Evolutionary conservation across 2,113 vertebrate species (phyloP).

Genomic region (Chaenocephalus aceratus): DNA sequence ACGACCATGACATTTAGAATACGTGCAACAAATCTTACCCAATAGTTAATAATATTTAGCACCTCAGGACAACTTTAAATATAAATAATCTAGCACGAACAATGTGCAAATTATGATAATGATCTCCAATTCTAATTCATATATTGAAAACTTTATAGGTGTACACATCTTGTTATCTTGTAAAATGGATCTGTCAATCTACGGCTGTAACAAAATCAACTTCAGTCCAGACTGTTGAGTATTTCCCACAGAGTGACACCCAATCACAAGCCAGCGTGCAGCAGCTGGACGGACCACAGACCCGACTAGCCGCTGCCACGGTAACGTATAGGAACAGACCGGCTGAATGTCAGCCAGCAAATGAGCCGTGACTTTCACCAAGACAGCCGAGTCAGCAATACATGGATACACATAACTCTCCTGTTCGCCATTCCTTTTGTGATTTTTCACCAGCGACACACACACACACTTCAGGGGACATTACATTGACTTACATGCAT

Average conservation of each 20-base stretch:
- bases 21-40: not conserved
- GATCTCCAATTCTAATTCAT: not conserved
- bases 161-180: not conserved
- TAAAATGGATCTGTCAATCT: not conserved
- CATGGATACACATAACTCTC: constrained; percentile 57
- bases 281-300: constrained; percentile 16
- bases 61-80: not conserved
- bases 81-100: not conserved
- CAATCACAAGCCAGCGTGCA: constrained; percentile 18
- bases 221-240: not conserved
- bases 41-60: not conserved
- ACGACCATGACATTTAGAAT: not conserved
- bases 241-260: not conserved
- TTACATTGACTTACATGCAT: too few species aligned
- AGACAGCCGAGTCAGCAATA: constrained; percentile 68
- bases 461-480: too few species aligned
- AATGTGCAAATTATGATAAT: not conserved
- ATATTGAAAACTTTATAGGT: not conserved
- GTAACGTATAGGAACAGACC: constrained; percentile 51
- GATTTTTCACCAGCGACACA: constrained; percentile 24
- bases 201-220: not conserved
- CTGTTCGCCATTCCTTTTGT: constrained; percentile 28
- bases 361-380: constrained; percentile 73
- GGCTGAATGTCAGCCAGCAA: constrained; percentile 71
- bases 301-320: constrained; percentile 37